A percentile compares a stretch with the other conserved stretches of the same genome.
phyloP scores from a whole-genome alignment of 2,797 vertebrate genomes.

The Nannoperca australis region DNA sequence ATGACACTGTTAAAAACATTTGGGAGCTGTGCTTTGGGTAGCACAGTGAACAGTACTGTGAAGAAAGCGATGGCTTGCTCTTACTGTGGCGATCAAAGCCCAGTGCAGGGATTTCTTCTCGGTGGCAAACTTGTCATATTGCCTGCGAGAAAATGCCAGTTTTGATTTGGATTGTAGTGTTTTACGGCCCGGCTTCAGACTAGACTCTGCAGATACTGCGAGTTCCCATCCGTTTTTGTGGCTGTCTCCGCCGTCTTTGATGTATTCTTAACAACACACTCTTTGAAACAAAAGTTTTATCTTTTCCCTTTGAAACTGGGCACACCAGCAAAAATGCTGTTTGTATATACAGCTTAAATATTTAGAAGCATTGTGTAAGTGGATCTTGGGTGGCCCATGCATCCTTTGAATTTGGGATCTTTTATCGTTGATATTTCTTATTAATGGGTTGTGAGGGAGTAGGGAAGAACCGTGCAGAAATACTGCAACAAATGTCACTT shows the following conservation, averaged over 20 bases:
- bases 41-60: constrained; percentile 2
- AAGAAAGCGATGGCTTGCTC: constrained; percentile 4
- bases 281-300: constrained; percentile 54
- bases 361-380: constrained; percentile 60
- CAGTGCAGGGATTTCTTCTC: constrained; percentile 11
- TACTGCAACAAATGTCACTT: constrained; percentile 9
- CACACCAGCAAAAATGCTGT: constrained; percentile 49
- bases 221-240: constrained; percentile 57
- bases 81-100: constrained; percentile 39
- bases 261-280: constrained; percentile 67
- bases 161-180: constrained; percentile 42
- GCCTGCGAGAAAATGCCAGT: constrained; percentile 48
- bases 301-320: constrained; percentile 59
- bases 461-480: constrained; percentile 10
- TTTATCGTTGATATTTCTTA: constrained; percentile 28
- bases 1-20: neutral
- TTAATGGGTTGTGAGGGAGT: constrained; percentile 23
- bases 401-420: constrained; percentile 35
- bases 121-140: constrained; percentile 35
- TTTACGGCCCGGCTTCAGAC: constrained; percentile 39
- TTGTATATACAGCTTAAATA: constrained; percentile 69
- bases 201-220: constrained; percentile 37
- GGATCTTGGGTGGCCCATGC: constrained; percentile 52
- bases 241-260: constrained; percentile 56
- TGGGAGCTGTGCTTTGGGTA: constrained; percentile 6